Conservation (phyloP, 2,888 invertebrate species). For the Leptura quadrifasciata region DNA sequence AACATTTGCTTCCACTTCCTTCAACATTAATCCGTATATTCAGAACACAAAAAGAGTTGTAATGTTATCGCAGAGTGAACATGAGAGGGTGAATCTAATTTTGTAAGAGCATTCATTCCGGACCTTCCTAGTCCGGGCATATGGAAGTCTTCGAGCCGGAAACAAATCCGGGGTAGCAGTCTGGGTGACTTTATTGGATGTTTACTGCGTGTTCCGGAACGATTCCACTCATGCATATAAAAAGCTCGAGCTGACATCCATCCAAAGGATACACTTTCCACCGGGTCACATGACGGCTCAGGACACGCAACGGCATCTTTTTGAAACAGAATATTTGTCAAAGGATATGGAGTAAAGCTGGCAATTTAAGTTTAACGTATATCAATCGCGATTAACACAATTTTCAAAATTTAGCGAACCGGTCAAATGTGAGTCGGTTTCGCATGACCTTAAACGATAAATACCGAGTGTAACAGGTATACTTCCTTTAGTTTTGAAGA, state of each 20-base stretch:
- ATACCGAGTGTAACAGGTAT: no score
- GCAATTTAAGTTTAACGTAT: no score
- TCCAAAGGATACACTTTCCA: conserved; percentile 21
- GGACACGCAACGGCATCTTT: not conserved
- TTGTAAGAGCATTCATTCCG: conserved; percentile 40
- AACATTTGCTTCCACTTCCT: not conserved
- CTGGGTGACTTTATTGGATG: conserved; percentile 50
- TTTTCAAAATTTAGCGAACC: no score
- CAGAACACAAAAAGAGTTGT: not conserved
- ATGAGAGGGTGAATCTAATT: conserved; percentile 47
- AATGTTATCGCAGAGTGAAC: not conserved
- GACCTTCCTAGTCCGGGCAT: conserved; percentile 23
- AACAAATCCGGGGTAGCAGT: conserved; percentile 46
- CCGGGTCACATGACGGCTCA: not conserved
- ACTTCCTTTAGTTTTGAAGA: no score
- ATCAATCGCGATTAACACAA: no score
- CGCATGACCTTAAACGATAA: no score
- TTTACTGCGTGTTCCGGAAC: conserved; percentile 54
- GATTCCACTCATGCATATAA: conserved; percentile 52
- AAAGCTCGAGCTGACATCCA: conserved; percentile 46
- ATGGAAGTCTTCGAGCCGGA: conserved; percentile 38
- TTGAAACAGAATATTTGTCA: no score
- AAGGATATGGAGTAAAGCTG: no score
- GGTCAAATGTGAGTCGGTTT: no score
- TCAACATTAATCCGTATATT: not conserved